Evolutionary conservation across 1,140 invertebrate species (phyloP).

Genomic region (Caenorhabditis latens): DNA sequence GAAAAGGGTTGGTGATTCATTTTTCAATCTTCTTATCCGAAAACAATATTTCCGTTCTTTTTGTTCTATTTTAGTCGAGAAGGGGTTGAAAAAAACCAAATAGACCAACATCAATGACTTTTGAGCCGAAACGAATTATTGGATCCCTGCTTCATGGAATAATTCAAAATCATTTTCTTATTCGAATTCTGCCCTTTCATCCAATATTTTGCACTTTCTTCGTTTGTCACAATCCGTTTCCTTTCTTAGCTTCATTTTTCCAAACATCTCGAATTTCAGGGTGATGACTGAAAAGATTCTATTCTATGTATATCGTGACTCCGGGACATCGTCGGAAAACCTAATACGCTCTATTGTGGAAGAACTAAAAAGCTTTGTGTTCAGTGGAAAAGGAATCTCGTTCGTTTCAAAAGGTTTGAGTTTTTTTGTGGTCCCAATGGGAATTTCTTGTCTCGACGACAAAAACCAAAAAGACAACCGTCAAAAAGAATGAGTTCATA

Average conservation of each 20-base stretch:
- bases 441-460: background rate
- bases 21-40: background rate
- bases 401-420: constrained; percentile 59
- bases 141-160: too few species aligned
- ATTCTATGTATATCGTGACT: constrained; percentile 53
- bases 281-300: constrained; percentile 52
- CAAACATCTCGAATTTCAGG: constrained; percentile 40
- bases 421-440: background rate
- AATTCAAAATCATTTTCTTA: too few species aligned
- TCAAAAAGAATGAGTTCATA: constrained; percentile 27
- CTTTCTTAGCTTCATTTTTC: constrained; percentile 26
- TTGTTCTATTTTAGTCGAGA: background rate
- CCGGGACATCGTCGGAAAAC: constrained; percentile 53
- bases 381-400: constrained; percentile 37
- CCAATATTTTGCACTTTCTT: background rate
- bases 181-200: too few species aligned
- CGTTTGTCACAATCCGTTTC: background rate
- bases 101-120: too few species aligned
- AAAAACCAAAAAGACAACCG: background rate
- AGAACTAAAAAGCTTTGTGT: constrained; percentile 59
- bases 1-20: background rate
- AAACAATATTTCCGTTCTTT: background rate
- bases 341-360: constrained; percentile 55
- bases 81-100: too few species aligned
- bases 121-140: too few species aligned